Evolutionary conservation across 1,140 invertebrate species (phyloP).

Genomic region (Aphelenchoides avenae): DNA sequence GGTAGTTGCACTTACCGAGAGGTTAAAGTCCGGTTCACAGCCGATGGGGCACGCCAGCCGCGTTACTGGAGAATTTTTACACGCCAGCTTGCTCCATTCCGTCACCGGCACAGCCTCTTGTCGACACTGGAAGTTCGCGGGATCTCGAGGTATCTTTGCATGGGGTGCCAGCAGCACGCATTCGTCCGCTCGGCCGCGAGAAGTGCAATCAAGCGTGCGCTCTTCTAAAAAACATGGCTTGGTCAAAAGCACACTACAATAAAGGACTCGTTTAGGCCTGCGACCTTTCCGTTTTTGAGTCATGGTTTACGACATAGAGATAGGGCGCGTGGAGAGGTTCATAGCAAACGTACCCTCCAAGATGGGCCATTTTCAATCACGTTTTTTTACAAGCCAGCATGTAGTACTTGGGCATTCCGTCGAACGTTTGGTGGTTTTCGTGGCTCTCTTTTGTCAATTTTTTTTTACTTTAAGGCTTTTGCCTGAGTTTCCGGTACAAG

Average conservation of each 20-base stretch:
- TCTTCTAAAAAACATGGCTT: constrained; percentile 22
- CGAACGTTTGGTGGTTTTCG: no score
- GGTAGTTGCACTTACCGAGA: constrained; percentile 50
- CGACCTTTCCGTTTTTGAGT: no score
- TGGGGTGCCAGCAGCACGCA: constrained; percentile 30
- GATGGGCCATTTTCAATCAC: no score
- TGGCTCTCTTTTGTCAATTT: no score
- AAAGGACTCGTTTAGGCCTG: no score
- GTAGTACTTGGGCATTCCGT: no score
- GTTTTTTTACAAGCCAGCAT: no score
- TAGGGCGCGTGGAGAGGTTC: no score
- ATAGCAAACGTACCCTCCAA: no score
- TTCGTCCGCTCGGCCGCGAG: constrained; percentile 6
- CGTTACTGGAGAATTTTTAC: constrained; percentile 18
- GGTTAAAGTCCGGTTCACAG: constrained; percentile 47
- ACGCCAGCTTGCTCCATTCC: constrained; percentile 47
- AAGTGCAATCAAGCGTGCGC: constrained; percentile 39
- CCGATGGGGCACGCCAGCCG: constrained; percentile 49
- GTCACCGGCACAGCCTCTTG: constrained; percentile 49
- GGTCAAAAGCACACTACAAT: no score
- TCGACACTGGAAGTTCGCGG: constrained; percentile 29
- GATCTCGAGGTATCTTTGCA: constrained; percentile 25
- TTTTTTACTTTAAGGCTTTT: neutral
- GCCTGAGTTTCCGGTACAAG: neutral
- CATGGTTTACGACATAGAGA: no score